These are phyloP conservation scores for Tokudaia muenninki DNA, from an alignment of 2,797 vertebrate species.

Conservation along the genomic window DNA sequence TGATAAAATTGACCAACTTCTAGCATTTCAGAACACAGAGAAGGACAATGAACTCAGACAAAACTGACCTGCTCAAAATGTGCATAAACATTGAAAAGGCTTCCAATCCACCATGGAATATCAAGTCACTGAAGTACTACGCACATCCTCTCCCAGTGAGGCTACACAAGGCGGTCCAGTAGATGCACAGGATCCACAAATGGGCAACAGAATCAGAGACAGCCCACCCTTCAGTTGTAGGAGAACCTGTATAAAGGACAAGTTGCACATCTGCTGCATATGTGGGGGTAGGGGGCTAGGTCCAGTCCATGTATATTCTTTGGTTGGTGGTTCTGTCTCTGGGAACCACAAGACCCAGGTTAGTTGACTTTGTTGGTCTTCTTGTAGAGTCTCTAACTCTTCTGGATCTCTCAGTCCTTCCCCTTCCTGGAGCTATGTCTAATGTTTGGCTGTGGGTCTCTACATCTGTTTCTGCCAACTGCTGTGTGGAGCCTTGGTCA, in stretches of 20 bases:
- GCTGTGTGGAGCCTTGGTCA: not conserved
- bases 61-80: not conserved
- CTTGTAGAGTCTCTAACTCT: not conserved
- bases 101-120: not conserved
- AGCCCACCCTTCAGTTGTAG: not conserved
- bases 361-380: not conserved
- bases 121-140: too few relatives aligned
- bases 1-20: not conserved
- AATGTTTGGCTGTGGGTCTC: not conserved
- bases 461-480: not conserved
- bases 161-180: not conserved
- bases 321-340: not conserved
- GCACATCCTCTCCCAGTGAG: not conserved
- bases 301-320: not conserved
- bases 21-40: not conserved
- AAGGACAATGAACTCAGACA: not conserved
- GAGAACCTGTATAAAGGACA: not conserved
- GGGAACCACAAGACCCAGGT: not conserved
- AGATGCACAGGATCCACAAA: not conserved
- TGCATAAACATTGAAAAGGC: not conserved
- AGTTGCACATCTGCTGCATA: not conserved
- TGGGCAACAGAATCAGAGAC: not conserved
- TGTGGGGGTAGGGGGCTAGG: not conserved
- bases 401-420: not conserved
- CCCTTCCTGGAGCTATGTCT: not conserved